Percentiles rank a stretch among this genome's conserved stretches.
phyloP scores from a whole-genome alignment of 2,797 vertebrate species.

The Tarsius wallacei region DNA sequence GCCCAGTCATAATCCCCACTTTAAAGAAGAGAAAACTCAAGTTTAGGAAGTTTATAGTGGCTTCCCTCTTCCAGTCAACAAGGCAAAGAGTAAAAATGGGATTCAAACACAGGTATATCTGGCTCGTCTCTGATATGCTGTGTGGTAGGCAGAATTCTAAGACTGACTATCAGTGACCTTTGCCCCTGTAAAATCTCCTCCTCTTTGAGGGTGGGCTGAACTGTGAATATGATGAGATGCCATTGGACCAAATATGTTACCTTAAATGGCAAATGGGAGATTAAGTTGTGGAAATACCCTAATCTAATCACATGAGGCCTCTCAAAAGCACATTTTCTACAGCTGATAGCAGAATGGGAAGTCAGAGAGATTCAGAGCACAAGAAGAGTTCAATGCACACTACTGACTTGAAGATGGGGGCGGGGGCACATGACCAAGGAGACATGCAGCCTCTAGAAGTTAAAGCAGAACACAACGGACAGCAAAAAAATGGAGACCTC shows the following conservation, averaged over 20 bases:
- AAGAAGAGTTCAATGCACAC: not conserved
- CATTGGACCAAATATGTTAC: not conserved
- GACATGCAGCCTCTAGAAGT: not conserved
- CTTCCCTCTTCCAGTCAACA: constrained; percentile 51
- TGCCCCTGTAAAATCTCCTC: constrained; percentile 6
- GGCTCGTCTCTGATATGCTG: not conserved
- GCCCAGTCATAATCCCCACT: not conserved
- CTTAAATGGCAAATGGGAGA: constrained; percentile 29
- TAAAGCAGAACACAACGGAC: not conserved
- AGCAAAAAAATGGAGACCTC: not conserved
- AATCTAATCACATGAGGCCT: constrained; percentile 4
- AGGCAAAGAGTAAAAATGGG: constrained; percentile 41
- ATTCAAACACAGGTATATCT: constrained; percentile 50
- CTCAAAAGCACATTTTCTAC: constrained; percentile 58
- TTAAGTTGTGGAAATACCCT: not conserved
- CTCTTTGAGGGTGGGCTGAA: not conserved
- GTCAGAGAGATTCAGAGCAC: constrained; percentile 15
- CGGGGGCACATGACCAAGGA: not conserved
- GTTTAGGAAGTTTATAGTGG: constrained; percentile 37
- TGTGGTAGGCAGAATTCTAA: not conserved
- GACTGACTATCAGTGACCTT: not conserved
- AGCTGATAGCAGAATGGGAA: constrained; percentile 15
- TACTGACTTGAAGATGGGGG: not conserved
- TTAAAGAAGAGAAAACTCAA: constrained; percentile 59
- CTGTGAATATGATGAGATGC: not conserved